phyloP scores from a whole-genome alignment of 2,797 vertebrate species.

The Chrosomus eos region DNA sequence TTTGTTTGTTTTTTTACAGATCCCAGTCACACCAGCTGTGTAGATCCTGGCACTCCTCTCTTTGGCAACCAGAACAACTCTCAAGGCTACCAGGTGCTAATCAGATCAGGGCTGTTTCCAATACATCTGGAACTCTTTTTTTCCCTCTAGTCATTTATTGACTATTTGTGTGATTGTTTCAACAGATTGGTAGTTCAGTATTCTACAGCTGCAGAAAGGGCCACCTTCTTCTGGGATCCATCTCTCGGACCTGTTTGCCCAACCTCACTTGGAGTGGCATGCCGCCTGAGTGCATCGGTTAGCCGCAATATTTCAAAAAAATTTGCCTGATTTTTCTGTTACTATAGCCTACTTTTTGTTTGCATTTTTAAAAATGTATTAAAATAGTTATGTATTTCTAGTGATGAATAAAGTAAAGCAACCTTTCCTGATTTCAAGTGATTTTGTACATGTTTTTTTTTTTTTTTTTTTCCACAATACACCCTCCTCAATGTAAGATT shows the following conservation, averaged over 20 bases:
- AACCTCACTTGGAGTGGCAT: conserved; percentile 97
- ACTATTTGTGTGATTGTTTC: conserved; percentile 15
- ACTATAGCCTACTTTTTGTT: conserved; percentile 1
- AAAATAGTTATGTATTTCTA: neutral
- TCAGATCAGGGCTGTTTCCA: neutral
- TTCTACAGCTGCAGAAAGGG: conserved; percentile 96
- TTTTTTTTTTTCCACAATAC: neutral
- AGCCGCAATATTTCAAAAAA: conserved; percentile 72
- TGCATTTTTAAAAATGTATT: neutral
- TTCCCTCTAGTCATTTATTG: neutral
- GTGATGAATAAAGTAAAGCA: conserved; percentile 19
- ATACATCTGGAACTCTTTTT: neutral
- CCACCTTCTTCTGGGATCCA: conserved; percentile 95
- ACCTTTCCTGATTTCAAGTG: conserved; percentile 26
- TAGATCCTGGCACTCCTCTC: conserved; percentile 87
- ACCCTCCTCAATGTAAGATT: neutral
- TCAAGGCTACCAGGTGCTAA: conserved; percentile 91
- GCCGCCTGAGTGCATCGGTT: conserved; percentile 93
- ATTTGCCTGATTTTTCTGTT: neutral
- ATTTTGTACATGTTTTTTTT: conserved; percentile 53
- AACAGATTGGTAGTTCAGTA: conserved; percentile 89
- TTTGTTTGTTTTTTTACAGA: conserved; percentile 74
- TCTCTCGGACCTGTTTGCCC: conserved; percentile 93
- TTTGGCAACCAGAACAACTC: conserved; percentile 95
- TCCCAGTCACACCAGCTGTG: conserved; percentile 90